Evolutionary conservation across 2,113 vertebrate genomes (phyloP).

Genomic region (Ranitomeya variabilis): DNA sequence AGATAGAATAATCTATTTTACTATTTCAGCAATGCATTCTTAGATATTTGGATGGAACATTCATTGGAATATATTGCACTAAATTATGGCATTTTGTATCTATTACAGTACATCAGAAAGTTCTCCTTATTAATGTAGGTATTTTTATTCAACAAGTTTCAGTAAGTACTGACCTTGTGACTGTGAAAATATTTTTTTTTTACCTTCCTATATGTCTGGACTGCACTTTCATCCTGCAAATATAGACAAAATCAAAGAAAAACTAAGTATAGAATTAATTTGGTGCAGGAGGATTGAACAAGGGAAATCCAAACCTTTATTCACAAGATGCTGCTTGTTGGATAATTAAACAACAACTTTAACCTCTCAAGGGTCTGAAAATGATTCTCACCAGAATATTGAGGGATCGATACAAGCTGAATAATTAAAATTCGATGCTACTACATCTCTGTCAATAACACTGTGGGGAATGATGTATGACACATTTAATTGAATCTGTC

Average conservation of each 20-base stretch:
- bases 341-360: constrained; percentile 77
- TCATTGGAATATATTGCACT: not conserved
- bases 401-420: constrained; percentile 76
- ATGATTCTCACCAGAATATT: constrained; percentile 77
- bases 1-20: not conserved
- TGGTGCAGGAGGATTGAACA: constrained; percentile 59
- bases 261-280: constrained; percentile 49
- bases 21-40: not conserved
- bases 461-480: constrained; percentile 77
- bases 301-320: constrained; percentile 67
- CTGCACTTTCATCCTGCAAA: not conserved
- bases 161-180: constrained; percentile 34
- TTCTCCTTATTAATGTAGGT: constrained; percentile 2
- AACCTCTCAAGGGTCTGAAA: constrained; percentile 71
- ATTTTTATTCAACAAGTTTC: constrained; percentile 50
- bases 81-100: constrained; percentile 30
- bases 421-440: constrained; percentile 83
- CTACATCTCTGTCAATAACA: constrained; percentile 75
- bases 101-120: constrained; percentile 1
- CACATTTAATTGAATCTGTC: constrained; percentile 80
- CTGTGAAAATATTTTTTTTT: not conserved
- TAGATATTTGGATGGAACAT: not conserved
- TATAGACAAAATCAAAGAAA: constrained; percentile 20
- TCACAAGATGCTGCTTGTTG: constrained; percentile 70
- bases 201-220: not conserved